Evolutionary conservation across 2,888 invertebrate species (phyloP), one percentile per base, ranked within the genome.

Genomic region (Amphimallon solstitiale): DNA sequence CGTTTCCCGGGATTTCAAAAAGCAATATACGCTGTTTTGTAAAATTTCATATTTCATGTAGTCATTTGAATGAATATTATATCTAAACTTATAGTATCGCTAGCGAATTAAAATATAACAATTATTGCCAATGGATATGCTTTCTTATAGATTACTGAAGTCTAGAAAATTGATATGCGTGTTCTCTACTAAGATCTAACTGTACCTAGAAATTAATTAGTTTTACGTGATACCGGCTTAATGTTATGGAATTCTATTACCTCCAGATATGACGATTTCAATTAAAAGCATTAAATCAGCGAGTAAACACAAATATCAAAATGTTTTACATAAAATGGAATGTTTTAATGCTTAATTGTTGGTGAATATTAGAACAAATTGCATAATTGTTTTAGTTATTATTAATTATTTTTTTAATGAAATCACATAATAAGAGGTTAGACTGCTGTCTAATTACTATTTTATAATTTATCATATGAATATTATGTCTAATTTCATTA

Each of bases 381-480:
- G 56, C 29, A 59, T 59, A 59, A 59, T 34, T 45, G 56, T 29
- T 43, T 15, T 59, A 29, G 29, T 10, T 43, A 43, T 43, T 29
- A 43, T 34, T 59, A 59, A 59, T 59, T 29, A 43, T 45, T 14
- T 29, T 59, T 59, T 45, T 12, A 59, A 23, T 29, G 43, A 4
- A 43, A 10, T 29, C 15, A 59, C 43, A 29, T 59, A 59, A 59
- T 45, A 29, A 17, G 29, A 10, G 10, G 56, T 17, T 59, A 40
- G 17, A 29, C 29, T 59, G 29, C 12, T 59, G 56, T 40, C 43
- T 43, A 59, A 59, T 59, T 29, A 59, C 43, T 59, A 59, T 59
- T 59, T 21, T 9, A 15, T 34, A 29, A 59, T 59, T 43, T 43
- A 59, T 59, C 29, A 59, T 59, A 1, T 43, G 14, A n/a, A 5